Conservation (phyloP, 2,113 vertebrate genomes). For the Thryonomys swinderianus region DNA sequence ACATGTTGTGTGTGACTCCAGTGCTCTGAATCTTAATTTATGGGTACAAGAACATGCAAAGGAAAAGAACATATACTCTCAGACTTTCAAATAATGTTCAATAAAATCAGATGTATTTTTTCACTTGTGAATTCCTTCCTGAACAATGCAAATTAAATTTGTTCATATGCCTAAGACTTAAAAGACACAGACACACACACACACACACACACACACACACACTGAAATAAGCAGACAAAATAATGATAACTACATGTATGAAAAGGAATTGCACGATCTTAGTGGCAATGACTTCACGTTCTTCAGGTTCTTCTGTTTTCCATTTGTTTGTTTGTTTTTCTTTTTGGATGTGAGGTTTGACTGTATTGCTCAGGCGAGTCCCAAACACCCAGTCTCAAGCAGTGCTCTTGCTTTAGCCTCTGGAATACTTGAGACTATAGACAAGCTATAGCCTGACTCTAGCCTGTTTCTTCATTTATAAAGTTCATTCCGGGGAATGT, state of each 20-base stretch:
- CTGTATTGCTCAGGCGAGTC: too few relatives aligned
- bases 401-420: background rate
- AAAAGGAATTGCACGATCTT: background rate
- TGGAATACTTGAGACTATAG: background rate
- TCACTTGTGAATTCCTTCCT: background rate
- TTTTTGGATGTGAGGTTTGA: background rate
- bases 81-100: background rate
- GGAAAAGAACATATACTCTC: background rate
- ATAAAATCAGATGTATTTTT: background rate
- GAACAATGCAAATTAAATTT: background rate
- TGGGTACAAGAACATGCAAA: background rate
- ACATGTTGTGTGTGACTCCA: background rate
- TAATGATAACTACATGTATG: background rate
- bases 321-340: background rate
- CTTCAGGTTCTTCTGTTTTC: background rate
- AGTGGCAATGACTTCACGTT: background rate
- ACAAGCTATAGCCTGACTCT: too few relatives aligned
- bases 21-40: accelerated
- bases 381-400: background rate
- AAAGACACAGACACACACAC: background rate
- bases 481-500: background rate
- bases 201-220: background rate
- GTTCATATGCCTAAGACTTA: background rate
- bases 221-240: background rate
- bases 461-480: background rate